Evolutionary conservation across 2,888 invertebrate species (phyloP), one percentile per base, ranked within the genome.

Genomic region (Fragum sueziense): DNA sequence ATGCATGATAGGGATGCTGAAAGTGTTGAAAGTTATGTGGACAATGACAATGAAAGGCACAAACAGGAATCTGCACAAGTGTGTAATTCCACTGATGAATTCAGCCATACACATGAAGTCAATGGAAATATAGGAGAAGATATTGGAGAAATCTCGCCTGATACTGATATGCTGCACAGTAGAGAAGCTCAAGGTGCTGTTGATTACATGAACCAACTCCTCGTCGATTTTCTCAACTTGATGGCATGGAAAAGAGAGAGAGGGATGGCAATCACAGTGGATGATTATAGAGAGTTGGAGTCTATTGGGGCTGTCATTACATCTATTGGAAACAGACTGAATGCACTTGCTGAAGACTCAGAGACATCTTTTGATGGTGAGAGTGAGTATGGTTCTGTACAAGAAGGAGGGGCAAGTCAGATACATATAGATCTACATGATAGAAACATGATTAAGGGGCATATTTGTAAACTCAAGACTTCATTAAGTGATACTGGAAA

Each of bases 231-330:
- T 59, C 47, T 82, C 6, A 7, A 33, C 14, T 17, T 47, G 29
- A 70, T 79, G 27, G 47, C 37, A 11, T 29, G 54, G 14, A 82
- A 76, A 41, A 59, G 54, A 25, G 41, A 37, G 25, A 34, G 7
- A 20, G 73, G 52, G 6, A 37, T 65, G 20, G 14, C 57, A 17
- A 59, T 82, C 20, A 79, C 72, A 20, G 37, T 25, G 25, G 76
- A 78, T 57, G 82, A 82, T 37, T 74, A 33, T 37, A 57, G 29
- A 67, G 76, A 82, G 51, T 47, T 82, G 25, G 65, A 65, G 25
- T 57, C 70, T 3, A 70, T 78, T 14, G 68, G 74, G 41, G 20
- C 47, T 9, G 68, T 68, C n/a, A 47, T 81, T 1, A 14, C 25
- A 2, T 65, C 11, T 65, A 65, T 65, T 65, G 47, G 65, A 6